These are phyloP conservation scores for Coregonus ussuriensis DNA, from an alignment of 2,797 vertebrate genomes.

Conservation along the genomic window DNA sequence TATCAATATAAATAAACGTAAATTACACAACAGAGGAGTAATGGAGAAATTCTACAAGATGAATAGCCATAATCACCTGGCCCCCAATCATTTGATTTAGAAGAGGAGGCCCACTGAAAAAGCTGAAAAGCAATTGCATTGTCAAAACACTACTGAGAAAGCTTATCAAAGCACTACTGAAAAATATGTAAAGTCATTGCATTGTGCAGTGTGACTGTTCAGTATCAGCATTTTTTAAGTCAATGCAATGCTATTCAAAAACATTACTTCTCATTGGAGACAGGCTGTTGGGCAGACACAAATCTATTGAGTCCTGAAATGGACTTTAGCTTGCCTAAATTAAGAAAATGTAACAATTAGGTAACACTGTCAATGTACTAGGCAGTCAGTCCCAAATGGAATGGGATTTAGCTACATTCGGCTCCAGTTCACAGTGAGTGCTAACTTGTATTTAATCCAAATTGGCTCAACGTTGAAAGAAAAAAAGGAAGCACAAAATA, in stretches of 20 bases:
- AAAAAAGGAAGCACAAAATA: conserved; percentile 9
- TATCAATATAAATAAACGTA: conserved; percentile 40
- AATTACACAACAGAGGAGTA: conserved; percentile 41
- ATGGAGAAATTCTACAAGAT: conserved; percentile 31
- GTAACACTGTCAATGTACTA: not conserved
- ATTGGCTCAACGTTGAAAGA: conserved; percentile 20
- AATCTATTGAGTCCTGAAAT: not conserved
- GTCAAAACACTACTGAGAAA: no score
- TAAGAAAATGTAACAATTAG: conserved; percentile 16
- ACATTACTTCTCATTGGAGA: not conserved
- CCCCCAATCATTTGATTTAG: conserved; percentile 8
- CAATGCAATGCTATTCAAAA: not conserved
- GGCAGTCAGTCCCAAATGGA: not conserved
- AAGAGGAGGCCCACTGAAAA: not conserved
- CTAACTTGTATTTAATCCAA: conserved; percentile 21
- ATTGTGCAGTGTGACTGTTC: not conserved
- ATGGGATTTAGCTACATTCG: not conserved
- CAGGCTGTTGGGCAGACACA: not conserved
- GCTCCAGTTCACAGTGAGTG: conserved; percentile 5
- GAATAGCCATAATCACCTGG: not conserved
- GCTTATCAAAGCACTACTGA: not conserved
- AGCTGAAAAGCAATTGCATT: not conserved
- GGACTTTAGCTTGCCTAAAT: not conserved
- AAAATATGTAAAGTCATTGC: not conserved
- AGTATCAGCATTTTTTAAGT: not conserved